phyloP scores from a whole-genome alignment of 2,113 vertebrate genomes.

The Anhinga rufa region DNA sequence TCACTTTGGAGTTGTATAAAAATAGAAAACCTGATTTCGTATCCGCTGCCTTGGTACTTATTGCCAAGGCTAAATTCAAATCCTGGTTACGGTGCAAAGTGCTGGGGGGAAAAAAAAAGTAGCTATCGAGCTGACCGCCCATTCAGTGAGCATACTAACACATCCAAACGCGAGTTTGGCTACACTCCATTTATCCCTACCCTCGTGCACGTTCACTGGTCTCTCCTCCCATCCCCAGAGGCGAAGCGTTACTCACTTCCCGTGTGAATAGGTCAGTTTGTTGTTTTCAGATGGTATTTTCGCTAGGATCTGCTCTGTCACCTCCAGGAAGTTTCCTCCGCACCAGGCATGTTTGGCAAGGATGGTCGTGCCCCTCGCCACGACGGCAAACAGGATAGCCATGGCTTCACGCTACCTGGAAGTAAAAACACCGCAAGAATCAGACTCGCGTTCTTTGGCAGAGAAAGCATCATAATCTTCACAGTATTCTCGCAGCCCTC shows the following conservation, averaged over 20 bases:
- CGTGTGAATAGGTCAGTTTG: conserved; percentile 96
- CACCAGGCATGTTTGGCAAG: conserved; percentile 97
- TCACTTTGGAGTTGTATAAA: neutral
- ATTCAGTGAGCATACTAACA: too few relatives aligned
- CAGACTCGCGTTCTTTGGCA: fast-evolving
- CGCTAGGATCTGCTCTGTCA: conserved; percentile 94
- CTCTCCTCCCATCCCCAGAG: neutral
- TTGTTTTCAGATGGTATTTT: conserved; percentile 98
- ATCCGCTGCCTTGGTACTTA: neutral
- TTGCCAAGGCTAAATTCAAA: neutral
- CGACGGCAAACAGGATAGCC: conserved; percentile 97
- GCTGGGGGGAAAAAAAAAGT: fast-evolving
- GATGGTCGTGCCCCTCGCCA: conserved; percentile 94
- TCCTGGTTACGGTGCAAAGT: neutral
- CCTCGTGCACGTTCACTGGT: neutral
- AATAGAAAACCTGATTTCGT: neutral
- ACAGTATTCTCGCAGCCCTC: neutral
- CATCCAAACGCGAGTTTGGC: neutral
- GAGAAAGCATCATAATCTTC: neutral
- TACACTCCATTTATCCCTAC: fast-evolving
- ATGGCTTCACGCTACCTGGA: conserved; percentile 72
- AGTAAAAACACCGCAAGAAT: neutral
- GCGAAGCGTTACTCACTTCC: conserved; percentile 77
- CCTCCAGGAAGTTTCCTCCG: conserved; percentile 96
- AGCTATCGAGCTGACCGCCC: neutral